A percentile compares a stretch with the other conserved stretches of the same genome.
Evolutionary conservation across 2,797 vertebrate genomes (phyloP).

Genomic region (Odontamblyopus lacepedii): DNA sequence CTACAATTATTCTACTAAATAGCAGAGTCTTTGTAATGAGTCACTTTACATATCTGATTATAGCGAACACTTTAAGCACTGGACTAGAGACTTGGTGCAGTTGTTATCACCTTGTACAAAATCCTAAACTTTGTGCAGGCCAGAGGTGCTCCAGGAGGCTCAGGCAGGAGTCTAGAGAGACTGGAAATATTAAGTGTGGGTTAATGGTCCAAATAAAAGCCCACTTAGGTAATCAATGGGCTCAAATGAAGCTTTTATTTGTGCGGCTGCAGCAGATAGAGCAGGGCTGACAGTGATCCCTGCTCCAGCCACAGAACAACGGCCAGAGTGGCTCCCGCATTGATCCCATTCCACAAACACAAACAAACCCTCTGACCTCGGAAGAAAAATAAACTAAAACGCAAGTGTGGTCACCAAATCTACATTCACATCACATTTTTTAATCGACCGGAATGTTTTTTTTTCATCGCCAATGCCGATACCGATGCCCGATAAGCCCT

Average conservation of each 20-base stretch:
- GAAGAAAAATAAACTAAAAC: neutral
- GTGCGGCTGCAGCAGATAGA: conserved; percentile 50
- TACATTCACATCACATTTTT: too few relatives aligned
- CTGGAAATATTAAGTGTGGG: conserved; percentile 46
- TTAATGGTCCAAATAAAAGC: conserved; percentile 64
- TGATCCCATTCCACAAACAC: neutral
- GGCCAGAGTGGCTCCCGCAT: neutral
- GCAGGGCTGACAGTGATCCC: conserved; percentile 33
- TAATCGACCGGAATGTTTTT: too few relatives aligned
- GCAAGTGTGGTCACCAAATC: neutral
- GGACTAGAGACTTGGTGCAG: neutral
- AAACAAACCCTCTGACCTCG: neutral
- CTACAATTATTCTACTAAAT: too few relatives aligned
- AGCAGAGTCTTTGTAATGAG: too few relatives aligned
- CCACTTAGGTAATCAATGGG: conserved; percentile 62
- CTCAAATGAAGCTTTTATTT: conserved; percentile 63
- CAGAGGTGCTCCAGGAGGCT: neutral
- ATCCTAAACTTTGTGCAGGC: neutral
- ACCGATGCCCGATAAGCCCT: too few relatives aligned
- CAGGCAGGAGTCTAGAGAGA: neutral
- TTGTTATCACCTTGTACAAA: neutral
- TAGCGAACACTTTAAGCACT: too few relatives aligned
- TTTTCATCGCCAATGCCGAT: too few relatives aligned
- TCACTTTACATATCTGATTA: too few relatives aligned
- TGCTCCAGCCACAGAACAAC: conserved; percentile 2